Conservation (phyloP, 2,888 invertebrate species). For the Resseliella maxima region DNA sequence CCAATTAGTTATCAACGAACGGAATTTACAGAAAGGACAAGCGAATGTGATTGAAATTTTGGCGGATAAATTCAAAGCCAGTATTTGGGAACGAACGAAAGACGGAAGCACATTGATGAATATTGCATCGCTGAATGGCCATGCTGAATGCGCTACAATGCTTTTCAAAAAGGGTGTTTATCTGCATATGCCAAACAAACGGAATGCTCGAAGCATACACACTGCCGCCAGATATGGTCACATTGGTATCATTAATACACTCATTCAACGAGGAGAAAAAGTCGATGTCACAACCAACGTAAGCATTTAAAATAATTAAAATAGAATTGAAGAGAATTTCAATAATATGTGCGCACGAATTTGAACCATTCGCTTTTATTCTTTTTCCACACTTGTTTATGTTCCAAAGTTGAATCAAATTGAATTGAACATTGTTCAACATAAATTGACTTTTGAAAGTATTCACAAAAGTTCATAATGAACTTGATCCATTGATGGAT, state of each 20-base stretch:
- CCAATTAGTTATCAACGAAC: no score
- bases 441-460: no score
- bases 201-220: conserved; percentile 95
- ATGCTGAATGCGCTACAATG: conserved; percentile 98
- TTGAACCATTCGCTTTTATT: no score
- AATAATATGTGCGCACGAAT: no score
- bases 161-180: conserved; percentile 99
- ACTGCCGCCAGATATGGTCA: conserved; percentile 97
- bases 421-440: no score
- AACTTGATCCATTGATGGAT: no score
- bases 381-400: no score
- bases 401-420: no score
- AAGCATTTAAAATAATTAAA: conserved; percentile 65
- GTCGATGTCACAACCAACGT: conserved; percentile 96
- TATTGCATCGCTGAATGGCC: conserved; percentile 96
- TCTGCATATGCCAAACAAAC: conserved; percentile 98
- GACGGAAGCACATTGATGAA: conserved; percentile 99
- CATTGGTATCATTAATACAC: conserved; percentile 95
- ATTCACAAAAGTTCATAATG: no score
- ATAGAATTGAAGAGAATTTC: not conserved
- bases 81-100: conserved; percentile 94
- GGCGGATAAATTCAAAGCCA: conserved; percentile 97
- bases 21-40: conserved; percentile 93
- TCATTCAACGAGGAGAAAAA: conserved; percentile 95
- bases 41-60: conserved; percentile 94